phyloP scores from a whole-genome alignment of 2,888 invertebrate genomes.

The Drosophila testacea region DNA sequence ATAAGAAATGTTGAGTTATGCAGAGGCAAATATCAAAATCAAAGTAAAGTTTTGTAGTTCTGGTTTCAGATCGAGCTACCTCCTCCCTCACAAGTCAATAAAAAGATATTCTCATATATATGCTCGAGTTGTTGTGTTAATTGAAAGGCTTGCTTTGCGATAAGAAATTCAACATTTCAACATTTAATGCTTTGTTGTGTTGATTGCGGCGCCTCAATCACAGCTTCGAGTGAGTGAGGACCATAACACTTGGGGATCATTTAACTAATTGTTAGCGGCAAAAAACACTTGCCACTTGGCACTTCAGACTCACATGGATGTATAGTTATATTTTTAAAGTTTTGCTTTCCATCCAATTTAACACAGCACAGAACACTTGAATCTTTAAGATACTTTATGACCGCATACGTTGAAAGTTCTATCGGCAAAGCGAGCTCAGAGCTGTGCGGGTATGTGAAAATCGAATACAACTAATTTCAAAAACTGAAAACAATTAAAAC shows the following conservation, averaged over 20 bases:
- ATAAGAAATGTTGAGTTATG: slow-evolving; percentile 29
- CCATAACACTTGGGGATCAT: slow-evolving; percentile 38
- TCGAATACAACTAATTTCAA: slow-evolving; percentile 78
- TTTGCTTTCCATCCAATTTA: slow-evolving; percentile 10
- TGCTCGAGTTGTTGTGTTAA: slow-evolving; percentile 53
- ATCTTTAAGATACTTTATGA: slow-evolving; percentile 38
- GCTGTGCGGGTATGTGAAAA: slow-evolving; percentile 74
- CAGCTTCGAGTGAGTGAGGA: slow-evolving; percentile 30
- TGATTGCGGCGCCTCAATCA: slow-evolving; percentile 23
- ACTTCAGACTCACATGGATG: slow-evolving; percentile 48
- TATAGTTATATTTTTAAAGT: not conserved
- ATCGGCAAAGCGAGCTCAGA: slow-evolving; percentile 40
- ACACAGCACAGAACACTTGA: slow-evolving; percentile 29
- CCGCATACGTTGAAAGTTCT: slow-evolving; percentile 41
- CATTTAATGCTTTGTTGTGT: slow-evolving; percentile 27
- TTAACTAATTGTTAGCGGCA: slow-evolving; percentile 56
- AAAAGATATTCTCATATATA: slow-evolving; percentile 29
- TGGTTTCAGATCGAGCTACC: not conserved
- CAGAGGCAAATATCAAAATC: slow-evolving; percentile 25
- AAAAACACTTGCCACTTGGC: slow-evolving; percentile 23
- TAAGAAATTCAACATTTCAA: slow-evolving; percentile 47
- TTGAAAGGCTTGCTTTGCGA: slow-evolving; percentile 57
- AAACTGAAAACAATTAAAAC: slow-evolving; percentile 79
- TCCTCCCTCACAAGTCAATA: not conserved
- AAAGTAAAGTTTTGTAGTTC: slow-evolving; percentile 22